These are phyloP conservation scores for Leptinotarsa peninsularis DNA, from an alignment of 2,888 invertebrate species.

Conservation along the genomic window DNA sequence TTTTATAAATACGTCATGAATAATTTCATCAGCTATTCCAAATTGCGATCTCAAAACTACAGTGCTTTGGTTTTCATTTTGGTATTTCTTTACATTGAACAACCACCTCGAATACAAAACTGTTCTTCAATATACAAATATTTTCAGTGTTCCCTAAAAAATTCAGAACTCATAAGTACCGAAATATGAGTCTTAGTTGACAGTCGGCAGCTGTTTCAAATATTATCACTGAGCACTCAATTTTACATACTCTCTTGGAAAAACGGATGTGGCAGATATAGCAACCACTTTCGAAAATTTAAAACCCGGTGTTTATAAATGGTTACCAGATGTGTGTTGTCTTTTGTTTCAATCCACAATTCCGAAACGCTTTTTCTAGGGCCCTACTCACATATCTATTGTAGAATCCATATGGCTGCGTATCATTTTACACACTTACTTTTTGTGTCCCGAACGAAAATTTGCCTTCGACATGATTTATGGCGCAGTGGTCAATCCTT, in stretches of 20 bases:
- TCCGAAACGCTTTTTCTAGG: slow-evolving; percentile 55
- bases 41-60: too few relatives aligned
- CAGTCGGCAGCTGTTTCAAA: neutral
- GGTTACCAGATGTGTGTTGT: slow-evolving; percentile 55
- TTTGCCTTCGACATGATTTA: slow-evolving; percentile 43
- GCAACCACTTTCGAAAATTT: slow-evolving; percentile 54
- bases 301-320: slow-evolving; percentile 50
- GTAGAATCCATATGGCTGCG: slow-evolving; percentile 56
- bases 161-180: neutral
- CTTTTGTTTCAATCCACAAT: slow-evolving; percentile 57
- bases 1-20: too few relatives aligned
- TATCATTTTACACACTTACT: slow-evolving; percentile 53
- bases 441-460: slow-evolving; percentile 38
- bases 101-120: too few relatives aligned
- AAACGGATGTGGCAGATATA: slow-evolving; percentile 52
- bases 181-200: slow-evolving; percentile 7
- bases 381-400: slow-evolving; percentile 59
- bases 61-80: too few relatives aligned
- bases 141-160: neutral
- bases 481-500: slow-evolving; percentile 29
- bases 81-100: too few relatives aligned
- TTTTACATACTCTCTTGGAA: slow-evolving; percentile 26
- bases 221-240: slow-evolving; percentile 19
- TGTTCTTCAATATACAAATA: too few relatives aligned
- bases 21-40: too few relatives aligned